Evolutionary conservation across 2,888 invertebrate genomes (phyloP).

Genomic region (Microctonus brassicae): DNA sequence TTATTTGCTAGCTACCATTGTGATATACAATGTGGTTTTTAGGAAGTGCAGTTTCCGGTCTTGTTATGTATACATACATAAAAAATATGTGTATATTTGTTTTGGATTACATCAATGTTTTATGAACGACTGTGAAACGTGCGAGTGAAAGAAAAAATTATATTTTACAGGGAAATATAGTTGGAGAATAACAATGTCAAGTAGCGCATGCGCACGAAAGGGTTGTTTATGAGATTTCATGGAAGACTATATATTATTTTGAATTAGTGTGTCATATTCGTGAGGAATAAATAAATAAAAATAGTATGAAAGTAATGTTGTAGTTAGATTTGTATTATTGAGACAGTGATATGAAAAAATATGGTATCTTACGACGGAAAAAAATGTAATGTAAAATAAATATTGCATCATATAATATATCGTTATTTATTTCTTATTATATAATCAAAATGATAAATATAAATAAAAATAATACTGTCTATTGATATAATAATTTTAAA

Average conservation of each 20-base stretch:
- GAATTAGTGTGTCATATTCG: too few species aligned
- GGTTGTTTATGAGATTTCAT: slow-evolving; percentile 34
- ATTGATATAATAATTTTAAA: too few species aligned
- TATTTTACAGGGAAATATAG: slow-evolving; percentile 36
- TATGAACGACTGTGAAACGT: slow-evolving; percentile 31
- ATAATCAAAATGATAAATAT: too few species aligned
- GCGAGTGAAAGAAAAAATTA: slow-evolving; percentile 26
- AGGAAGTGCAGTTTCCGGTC: background rate
- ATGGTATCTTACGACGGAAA: slow-evolving; percentile 11
- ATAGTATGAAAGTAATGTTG: slow-evolving; percentile 28
- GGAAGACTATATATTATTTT: too few species aligned
- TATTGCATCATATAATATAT: too few species aligned
- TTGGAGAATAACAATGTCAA: slow-evolving; percentile 27
- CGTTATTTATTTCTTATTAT: too few species aligned
- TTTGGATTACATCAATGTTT: slow-evolving; percentile 32
- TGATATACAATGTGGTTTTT: background rate
- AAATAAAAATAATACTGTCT: too few species aligned
- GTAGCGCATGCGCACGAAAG: background rate
- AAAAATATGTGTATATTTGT: slow-evolving; percentile 15
- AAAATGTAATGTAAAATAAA: too few species aligned
- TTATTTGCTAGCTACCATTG: background rate
- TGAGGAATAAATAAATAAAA: background rate
- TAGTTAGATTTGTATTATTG: slow-evolving; percentile 28
- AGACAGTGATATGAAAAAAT: slow-evolving; percentile 35
- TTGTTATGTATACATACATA: background rate